Percentiles rank a stretch among this genome's conserved stretches.
These are phyloP conservation scores for Tanypteryx hageni DNA, from an alignment of 2,888 invertebrate species.

Conservation along the genomic window DNA sequence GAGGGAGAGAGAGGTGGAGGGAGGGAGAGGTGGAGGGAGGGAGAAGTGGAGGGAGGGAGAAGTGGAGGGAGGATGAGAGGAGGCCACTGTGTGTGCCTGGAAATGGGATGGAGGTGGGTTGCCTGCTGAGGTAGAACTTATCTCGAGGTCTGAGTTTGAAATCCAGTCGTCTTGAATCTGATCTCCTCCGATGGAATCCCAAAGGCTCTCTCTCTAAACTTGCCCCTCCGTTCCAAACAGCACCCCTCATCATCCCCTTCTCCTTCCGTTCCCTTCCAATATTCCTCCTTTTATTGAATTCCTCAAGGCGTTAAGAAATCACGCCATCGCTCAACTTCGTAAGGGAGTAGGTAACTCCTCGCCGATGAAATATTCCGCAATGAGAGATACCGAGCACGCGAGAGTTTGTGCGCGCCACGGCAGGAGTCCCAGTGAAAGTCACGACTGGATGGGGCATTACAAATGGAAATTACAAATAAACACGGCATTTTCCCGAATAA, in stretches of 20 bases:
- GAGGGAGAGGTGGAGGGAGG: no score
- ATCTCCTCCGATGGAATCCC: no score
- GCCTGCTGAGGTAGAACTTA: background rate
- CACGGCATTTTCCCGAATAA: no score
- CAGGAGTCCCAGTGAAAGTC: no score
- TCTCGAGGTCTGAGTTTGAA: background rate
- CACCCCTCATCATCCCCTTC: background rate
- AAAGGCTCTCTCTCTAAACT: no score
- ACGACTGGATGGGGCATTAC: no score
- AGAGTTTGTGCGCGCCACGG: no score
- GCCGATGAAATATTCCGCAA: background rate
- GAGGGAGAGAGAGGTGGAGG: no score
- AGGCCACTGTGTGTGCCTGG: no score
- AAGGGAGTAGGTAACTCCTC: background rate
- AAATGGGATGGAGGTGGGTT: background rate
- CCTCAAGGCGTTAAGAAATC: slow-evolving; percentile 15
- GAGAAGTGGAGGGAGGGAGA: no score
- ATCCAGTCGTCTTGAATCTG: background rate
- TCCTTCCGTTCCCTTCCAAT: background rate
- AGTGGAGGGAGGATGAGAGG: no score
- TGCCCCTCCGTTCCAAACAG: background rate
- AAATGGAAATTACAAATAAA: no score
- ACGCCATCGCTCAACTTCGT: slow-evolving; percentile 3
- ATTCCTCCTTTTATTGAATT: background rate
- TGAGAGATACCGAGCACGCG: background rate